Conservation (phyloP, 2,797 vertebrate genomes). For the Limnodromus scolopaceus region DNA sequence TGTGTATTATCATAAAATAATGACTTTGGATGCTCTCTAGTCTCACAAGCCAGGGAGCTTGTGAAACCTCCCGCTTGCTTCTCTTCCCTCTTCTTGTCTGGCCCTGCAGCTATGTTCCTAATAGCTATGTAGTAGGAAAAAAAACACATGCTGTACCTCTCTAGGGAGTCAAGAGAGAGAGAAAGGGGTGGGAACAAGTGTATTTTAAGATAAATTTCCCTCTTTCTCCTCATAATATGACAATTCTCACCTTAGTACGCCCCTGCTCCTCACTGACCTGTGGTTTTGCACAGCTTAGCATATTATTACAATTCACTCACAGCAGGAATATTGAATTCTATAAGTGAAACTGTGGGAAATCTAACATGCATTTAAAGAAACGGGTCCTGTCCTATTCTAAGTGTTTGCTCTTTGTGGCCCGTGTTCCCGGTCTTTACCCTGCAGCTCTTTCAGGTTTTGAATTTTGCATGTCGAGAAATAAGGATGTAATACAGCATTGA, state of each 20-base stretch:
- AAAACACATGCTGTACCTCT: neutral
- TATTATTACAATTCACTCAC: conserved; percentile 10
- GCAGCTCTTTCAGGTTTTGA: neutral
- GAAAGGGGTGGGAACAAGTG: neutral
- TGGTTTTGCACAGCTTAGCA: conserved; percentile 23
- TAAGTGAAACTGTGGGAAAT: conserved; percentile 23
- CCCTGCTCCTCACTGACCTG: conserved; percentile 10
- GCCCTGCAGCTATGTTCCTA: neutral
- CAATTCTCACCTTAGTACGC: neutral
- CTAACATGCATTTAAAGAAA: neutral
- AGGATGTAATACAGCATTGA: neutral
- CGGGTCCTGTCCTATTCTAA: neutral
- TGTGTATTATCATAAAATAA: neutral
- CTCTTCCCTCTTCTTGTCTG: neutral
- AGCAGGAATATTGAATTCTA: conserved; percentile 23
- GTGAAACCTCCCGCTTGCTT: neutral
- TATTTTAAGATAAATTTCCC: neutral
- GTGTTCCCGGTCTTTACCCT: neutral
- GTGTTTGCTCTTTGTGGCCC: neutral
- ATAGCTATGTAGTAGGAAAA: neutral
- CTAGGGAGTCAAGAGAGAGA: neutral
- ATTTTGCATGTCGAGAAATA: neutral
- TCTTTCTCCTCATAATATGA: neutral
- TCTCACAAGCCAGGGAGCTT: neutral
- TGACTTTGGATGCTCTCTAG: neutral